Percentiles rank a stretch among this genome's conserved stretches.
Conservation (phyloP, 53 echinoderm and acorn worm species). For the Glandiceps talaboti region DNA sequence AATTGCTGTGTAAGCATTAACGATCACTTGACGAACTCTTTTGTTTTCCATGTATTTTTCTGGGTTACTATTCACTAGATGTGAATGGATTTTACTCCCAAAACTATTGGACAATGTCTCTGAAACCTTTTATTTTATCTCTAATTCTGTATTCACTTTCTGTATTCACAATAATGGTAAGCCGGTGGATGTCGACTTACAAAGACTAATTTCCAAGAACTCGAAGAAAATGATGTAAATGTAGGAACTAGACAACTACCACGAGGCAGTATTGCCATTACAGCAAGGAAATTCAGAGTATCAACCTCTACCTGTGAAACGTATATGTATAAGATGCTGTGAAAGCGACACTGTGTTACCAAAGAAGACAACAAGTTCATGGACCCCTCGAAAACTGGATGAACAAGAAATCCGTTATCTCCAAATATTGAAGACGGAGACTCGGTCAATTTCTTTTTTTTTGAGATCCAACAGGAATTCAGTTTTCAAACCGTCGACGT, state of each 20-base stretch:
- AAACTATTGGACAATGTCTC: no score
- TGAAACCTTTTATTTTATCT: no score
- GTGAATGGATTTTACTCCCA: no score
- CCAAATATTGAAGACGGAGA: background rate
- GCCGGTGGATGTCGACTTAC: background rate
- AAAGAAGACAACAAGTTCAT: no score
- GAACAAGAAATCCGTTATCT: background rate
- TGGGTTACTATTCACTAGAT: no score
- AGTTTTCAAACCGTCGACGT: background rate
- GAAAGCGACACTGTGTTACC: no score
- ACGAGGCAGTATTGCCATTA: background rate
- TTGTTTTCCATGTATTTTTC: no score
- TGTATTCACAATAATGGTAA: background rate
- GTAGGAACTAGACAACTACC: background rate
- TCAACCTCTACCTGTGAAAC: background rate
- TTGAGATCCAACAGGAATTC: background rate
- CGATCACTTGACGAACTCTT: no score
- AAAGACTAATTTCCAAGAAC: background rate
- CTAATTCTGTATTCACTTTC: no score
- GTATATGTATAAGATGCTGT: background rate
- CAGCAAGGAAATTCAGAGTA: background rate
- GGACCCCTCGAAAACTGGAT: background rate
- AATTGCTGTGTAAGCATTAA: no score
- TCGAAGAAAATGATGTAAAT: background rate
- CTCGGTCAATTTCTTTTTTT: background rate